Base-by-base conservation (phyloP, 2,113 vertebrate genomes). In the Hemicordylus capensis region DNA sequence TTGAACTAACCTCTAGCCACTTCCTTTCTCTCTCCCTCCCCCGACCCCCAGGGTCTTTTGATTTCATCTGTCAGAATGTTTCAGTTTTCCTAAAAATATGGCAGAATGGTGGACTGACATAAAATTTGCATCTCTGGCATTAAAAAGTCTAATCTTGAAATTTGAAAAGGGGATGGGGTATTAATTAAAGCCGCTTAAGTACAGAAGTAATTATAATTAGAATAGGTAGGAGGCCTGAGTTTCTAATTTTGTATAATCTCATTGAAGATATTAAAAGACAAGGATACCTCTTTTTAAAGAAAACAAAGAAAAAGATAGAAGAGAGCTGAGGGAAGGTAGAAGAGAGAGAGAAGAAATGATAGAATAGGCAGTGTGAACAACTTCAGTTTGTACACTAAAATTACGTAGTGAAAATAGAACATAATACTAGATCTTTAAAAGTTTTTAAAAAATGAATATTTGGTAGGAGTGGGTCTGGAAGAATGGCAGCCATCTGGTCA, bases 161-260 rank as follows among this genome's bases (percentile, higher is more conserved):
- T 92, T 37, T 86, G 80, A 86, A 94, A 80, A 82, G 76, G 86
- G 79, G 87, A 72, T 90, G 44, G 81, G 67, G 69, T 90, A 88
- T 91, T 84, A 81, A 70, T 20, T 85, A 85, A 92, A 86, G 87
- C 82, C 87, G 86, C 83, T 93, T 83, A 89, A 90, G 59, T 66
- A 42, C 70, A 58, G 83, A 88, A 90, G 76, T 88, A 88, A 93
- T 91, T 89, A 59, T 82, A 17, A 14, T 74, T 19, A 42, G 83
- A 90, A 82, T n/a, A 76, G 80, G 85, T 89, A 76, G 1, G 34
- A 85, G 85, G 80, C 24, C 58, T 89, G 26, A 72, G 90, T 59
- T 90, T 80, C 89, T 93, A 72, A 94, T 95, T 94, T 93, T 81
- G 77, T 89, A 85, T 75, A 88, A 80, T 87, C 85, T 83, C 20